phyloP scores from a whole-genome alignment of 2,888 invertebrate genomes.

The Pheosia gnoma region DNA sequence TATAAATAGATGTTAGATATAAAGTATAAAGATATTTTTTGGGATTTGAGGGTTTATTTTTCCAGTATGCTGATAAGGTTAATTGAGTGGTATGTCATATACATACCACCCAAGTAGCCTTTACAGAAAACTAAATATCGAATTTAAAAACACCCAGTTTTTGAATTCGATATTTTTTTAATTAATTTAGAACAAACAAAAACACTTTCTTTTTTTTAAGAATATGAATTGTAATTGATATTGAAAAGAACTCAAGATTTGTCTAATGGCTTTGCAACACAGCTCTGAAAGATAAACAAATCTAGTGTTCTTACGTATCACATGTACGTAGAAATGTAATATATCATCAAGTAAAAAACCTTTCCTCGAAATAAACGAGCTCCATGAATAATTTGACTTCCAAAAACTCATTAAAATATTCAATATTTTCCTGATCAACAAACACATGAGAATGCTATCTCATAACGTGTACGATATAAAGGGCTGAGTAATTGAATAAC shows the following conservation, averaged over 20 bases:
- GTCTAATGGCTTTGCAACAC: no score
- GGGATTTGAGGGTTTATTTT: not conserved
- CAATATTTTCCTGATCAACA: constrained; percentile 35
- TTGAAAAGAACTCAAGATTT: no score
- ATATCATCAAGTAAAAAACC: no score
- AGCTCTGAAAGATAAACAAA: no score
- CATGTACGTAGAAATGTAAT: not conserved
- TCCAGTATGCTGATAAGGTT: not conserved
- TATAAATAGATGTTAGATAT: constrained; percentile 32
- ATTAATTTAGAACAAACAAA: no score
- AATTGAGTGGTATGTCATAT: not conserved
- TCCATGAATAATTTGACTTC: not conserved
- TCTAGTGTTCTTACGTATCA: no score
- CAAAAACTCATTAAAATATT: constrained; percentile 29
- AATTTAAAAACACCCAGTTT: no score
- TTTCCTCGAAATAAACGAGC: not conserved
- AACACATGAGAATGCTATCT: constrained; percentile 19
- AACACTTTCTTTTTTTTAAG: no score
- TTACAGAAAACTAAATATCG: no score
- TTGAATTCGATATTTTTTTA: no score
- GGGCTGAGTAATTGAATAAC: constrained; percentile 32
- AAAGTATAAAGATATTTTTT: constrained; percentile 3
- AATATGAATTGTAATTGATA: no score
- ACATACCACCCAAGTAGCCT: no score
- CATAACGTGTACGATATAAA: constrained; percentile 21